A percentile compares a stretch with the other conserved stretches of the same genome.
phyloP scores from a whole-genome alignment of 2,797 vertebrate genomes.

The Pogoniulus pusillus region DNA sequence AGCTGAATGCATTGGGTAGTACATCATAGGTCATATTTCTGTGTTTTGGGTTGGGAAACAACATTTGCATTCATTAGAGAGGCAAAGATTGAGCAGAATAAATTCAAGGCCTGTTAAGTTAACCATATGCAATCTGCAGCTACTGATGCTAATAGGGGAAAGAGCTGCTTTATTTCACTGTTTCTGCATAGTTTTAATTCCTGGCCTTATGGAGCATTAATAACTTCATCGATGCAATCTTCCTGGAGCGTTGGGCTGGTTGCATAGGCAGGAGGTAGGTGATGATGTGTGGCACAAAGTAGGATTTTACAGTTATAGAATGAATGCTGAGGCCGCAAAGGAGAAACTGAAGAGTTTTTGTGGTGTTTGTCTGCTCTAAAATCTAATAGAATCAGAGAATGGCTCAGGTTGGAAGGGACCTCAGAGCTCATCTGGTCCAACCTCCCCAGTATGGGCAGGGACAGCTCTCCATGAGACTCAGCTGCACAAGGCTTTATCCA shows the following conservation, averaged over 20 bases:
- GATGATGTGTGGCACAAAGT: not conserved
- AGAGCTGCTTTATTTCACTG: not conserved
- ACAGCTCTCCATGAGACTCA: too few species aligned
- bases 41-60: conserved; percentile 33
- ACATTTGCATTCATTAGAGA: conserved; percentile 66
- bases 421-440: too few species aligned
- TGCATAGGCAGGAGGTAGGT: not conserved
- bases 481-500: too few species aligned
- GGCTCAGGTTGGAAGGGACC: too few species aligned
- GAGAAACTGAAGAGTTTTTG: not conserved
- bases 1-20: conserved; percentile 17
- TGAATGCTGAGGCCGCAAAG: not conserved
- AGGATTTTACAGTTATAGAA: not conserved
- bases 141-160: conserved; percentile 34
- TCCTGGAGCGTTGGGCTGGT: not conserved
- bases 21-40: conserved; percentile 33
- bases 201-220: not conserved
- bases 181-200: not conserved
- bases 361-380: not conserved
- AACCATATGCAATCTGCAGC: conserved; percentile 21
- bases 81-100: conserved; percentile 54
- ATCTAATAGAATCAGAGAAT: not conserved
- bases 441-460: too few species aligned
- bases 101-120: conserved; percentile 47
- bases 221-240: not conserved